Evolutionary conservation across 2,797 vertebrate genomes (phyloP).

Genomic region (Halcyon leucocephala): DNA sequence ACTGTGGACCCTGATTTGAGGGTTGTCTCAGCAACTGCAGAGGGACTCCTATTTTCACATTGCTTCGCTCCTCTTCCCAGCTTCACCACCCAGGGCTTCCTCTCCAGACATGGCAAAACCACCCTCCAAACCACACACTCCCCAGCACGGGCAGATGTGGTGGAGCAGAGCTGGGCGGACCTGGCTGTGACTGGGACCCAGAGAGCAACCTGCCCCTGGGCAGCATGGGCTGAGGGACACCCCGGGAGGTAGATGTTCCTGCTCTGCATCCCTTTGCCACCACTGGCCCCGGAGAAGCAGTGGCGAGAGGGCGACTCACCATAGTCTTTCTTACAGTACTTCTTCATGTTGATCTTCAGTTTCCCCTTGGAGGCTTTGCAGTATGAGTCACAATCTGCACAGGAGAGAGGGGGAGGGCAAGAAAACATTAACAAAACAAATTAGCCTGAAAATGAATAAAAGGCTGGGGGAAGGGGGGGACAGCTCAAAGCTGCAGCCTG

Average conservation of each 20-base stretch:
- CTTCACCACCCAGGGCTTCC: background rate
- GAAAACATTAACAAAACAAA: conserved; percentile 78
- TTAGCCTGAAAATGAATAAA: conserved; percentile 71
- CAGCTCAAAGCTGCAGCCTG: conserved; percentile 60
- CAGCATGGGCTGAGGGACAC: background rate
- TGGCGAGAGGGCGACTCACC: conserved; percentile 83
- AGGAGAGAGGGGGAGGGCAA: conserved; percentile 52
- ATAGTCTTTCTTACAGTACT: conserved; percentile 98
- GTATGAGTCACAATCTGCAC: conserved; percentile 91
- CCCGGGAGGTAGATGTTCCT: background rate
- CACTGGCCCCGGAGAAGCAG: background rate
- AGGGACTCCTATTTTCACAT: fast-evolving
- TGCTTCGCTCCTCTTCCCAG: fast-evolving
- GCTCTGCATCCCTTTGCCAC: background rate
- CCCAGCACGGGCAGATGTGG: fast-evolving
- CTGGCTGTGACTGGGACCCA: background rate
- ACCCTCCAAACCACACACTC: fast-evolving
- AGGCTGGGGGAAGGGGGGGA: background rate
- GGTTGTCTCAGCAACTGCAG: background rate
- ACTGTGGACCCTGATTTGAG: background rate
- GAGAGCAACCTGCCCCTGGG: background rate
- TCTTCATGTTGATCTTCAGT: conserved; percentile 99
- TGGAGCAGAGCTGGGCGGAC: background rate
- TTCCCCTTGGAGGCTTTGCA: conserved; percentile 98
- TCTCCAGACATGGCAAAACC: background rate